phyloP scores from a whole-genome alignment of 2,113 vertebrate species.

The Varanus komodoensis region DNA sequence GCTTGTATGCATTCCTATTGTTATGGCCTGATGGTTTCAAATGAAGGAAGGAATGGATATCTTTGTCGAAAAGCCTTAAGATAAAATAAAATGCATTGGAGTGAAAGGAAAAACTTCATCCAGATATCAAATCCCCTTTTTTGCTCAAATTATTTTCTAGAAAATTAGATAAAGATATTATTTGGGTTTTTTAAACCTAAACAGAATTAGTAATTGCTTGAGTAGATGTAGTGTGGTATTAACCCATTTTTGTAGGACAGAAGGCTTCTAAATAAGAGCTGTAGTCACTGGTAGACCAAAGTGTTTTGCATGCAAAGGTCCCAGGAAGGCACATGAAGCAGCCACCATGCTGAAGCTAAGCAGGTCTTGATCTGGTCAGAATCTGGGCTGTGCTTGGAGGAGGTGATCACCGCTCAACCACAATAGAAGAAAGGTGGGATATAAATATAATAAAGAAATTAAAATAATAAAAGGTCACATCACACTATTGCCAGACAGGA shows the following conservation, averaged over 20 bases:
- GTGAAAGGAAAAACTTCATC: background rate
- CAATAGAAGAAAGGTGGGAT: no score
- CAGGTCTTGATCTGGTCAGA: no score
- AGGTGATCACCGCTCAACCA: no score
- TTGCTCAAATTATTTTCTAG: background rate
- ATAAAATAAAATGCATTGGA: background rate
- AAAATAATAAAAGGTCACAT: no score
- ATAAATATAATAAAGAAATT: no score
- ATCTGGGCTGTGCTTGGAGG: no score
- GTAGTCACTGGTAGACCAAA: background rate
- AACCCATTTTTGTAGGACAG: background rate
- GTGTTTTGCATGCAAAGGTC: background rate
- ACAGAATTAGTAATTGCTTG: background rate
- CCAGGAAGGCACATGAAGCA: background rate
- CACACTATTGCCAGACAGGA: background rate
- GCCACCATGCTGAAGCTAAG: no score
- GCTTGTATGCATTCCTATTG: background rate
- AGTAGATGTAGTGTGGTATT: background rate
- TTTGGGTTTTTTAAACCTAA: background rate
- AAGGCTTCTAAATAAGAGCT: background rate
- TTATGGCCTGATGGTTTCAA: background rate
- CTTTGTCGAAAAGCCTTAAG: background rate
- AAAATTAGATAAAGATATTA: background rate
- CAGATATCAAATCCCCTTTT: background rate
- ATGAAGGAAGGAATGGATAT: background rate